Conservation (phyloP, 2,797 vertebrate species). For the Parotocinclus haroldoi region DNA sequence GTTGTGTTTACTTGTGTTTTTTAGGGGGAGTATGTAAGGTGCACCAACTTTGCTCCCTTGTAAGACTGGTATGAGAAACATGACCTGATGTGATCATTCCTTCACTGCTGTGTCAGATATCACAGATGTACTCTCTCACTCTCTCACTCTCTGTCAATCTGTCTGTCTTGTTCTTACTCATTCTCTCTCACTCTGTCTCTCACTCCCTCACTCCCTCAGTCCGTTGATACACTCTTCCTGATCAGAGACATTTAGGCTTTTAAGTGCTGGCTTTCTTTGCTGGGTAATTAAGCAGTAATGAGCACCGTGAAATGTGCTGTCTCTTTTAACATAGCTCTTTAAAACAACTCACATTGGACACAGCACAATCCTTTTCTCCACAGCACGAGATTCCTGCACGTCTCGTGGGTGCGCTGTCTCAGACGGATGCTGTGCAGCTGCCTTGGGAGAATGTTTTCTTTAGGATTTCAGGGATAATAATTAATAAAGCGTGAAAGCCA, state of each 20-base stretch:
- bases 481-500: constrained; percentile 17
- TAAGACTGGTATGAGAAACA: not conserved
- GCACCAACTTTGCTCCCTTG: not conserved
- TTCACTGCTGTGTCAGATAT: constrained; percentile 34
- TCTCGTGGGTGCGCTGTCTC: constrained; percentile 8
- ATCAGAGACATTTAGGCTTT: not conserved
- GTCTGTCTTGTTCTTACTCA: too few relatives aligned
- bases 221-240: constrained; percentile 4
- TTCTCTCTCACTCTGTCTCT: constrained; percentile 21
- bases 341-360: not conserved
- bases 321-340: constrained; percentile 1
- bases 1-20: too few relatives aligned
- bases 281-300: constrained; percentile 3
- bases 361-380: not conserved
- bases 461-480: constrained; percentile 15
- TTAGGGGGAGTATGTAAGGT: too few relatives aligned
- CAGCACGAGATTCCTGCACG: constrained; percentile 19
- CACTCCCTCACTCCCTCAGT: constrained; percentile 13
- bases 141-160: constrained; percentile 17
- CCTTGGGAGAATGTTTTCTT: constrained; percentile 8
- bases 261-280: constrained; percentile 13
- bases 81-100: constrained; percentile 9
- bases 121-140: constrained; percentile 20
- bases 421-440: constrained; percentile 5
- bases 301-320: not conserved